phyloP scores from a whole-genome alignment of 2,797 vertebrate genomes.

The Macroramphosus scolopax region DNA sequence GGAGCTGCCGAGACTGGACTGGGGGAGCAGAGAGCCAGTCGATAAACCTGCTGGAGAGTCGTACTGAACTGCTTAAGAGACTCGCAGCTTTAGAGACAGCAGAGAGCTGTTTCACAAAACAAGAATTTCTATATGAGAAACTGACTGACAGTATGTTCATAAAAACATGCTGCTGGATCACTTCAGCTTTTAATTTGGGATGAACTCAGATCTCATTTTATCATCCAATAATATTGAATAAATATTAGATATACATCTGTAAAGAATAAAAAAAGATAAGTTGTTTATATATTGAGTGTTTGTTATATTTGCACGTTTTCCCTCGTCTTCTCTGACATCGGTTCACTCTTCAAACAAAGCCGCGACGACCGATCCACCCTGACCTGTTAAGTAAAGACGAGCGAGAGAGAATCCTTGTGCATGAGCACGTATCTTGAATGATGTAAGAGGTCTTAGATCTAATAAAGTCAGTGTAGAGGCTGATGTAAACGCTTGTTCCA shows the following conservation, averaged over 20 bases:
- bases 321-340: slow-evolving; percentile 7
- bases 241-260: too few relatives aligned
- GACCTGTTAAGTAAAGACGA: slow-evolving; percentile 39
- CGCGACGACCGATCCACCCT: slow-evolving; percentile 36
- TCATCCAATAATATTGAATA: too few relatives aligned
- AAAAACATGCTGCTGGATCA: too few relatives aligned
- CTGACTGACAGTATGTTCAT: too few relatives aligned
- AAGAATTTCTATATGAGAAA: slow-evolving; percentile 38
- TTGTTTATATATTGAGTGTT: too few relatives aligned
- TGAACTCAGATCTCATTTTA: too few relatives aligned
- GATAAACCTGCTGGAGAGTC: slow-evolving; percentile 60
- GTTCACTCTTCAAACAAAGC: slow-evolving; percentile 25
- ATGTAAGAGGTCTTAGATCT: slow-evolving; percentile 74
- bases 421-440: slow-evolving; percentile 55
- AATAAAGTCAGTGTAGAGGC: slow-evolving; percentile 59
- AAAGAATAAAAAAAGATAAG: too few relatives aligned
- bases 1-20: slow-evolving; percentile 55
- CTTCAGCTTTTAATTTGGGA: too few relatives aligned
- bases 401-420: slow-evolving; percentile 25
- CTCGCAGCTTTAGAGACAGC: slow-evolving; percentile 25
- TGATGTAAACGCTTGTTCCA: slow-evolving; percentile 78
- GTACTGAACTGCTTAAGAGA: slow-evolving; percentile 41
- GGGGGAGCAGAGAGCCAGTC: slow-evolving; percentile 61
- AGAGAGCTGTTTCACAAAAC: slow-evolving; percentile 35
- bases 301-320: too few relatives aligned